Percentiles rank a stretch among this genome's conserved stretches.
phyloP scores from a whole-genome alignment of 2,888 invertebrate genomes.

The Ceraclea dissimilis region DNA sequence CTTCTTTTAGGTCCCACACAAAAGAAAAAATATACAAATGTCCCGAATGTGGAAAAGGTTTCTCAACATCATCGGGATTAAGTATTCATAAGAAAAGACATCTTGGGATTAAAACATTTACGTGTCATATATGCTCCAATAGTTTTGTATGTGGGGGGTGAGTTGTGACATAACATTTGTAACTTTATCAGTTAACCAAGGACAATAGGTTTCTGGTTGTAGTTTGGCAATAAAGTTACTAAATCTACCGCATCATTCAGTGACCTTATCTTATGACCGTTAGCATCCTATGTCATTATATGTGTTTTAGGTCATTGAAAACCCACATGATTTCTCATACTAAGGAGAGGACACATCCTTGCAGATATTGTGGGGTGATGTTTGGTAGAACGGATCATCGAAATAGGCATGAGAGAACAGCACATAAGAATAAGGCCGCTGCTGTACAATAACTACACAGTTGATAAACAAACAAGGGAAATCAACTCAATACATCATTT shows the following conservation, averaged over 20 bases:
- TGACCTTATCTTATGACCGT: too few species aligned
- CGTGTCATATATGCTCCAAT: constrained; percentile 36
- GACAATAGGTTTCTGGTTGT: background rate
- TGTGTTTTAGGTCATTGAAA: constrained; percentile 32
- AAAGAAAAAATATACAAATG: constrained; percentile 41
- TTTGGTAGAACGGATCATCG: constrained; percentile 43
- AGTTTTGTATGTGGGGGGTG: constrained; percentile 34
- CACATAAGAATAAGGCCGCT: constrained; percentile 31
- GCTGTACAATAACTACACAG: too few species aligned
- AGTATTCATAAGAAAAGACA: constrained; percentile 37
- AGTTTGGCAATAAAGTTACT: too few species aligned
- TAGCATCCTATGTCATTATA: too few species aligned
- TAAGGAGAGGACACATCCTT: constrained; percentile 38
- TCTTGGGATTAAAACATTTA: constrained; percentile 30
- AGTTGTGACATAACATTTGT: too few species aligned
- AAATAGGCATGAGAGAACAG: constrained; percentile 39
- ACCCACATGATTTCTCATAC: constrained; percentile 40
- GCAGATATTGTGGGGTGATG: constrained; percentile 38
- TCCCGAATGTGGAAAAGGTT: constrained; percentile 36
- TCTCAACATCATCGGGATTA: constrained; percentile 31
- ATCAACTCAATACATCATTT: too few species aligned
- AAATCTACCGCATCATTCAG: too few species aligned
- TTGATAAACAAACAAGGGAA: too few species aligned
- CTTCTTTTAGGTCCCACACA: constrained; percentile 35
- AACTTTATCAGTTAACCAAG: too few species aligned